Evolutionary conservation across 2,113 vertebrate species (phyloP).

Genomic region (Pyxicephalus adspersus): DNA sequence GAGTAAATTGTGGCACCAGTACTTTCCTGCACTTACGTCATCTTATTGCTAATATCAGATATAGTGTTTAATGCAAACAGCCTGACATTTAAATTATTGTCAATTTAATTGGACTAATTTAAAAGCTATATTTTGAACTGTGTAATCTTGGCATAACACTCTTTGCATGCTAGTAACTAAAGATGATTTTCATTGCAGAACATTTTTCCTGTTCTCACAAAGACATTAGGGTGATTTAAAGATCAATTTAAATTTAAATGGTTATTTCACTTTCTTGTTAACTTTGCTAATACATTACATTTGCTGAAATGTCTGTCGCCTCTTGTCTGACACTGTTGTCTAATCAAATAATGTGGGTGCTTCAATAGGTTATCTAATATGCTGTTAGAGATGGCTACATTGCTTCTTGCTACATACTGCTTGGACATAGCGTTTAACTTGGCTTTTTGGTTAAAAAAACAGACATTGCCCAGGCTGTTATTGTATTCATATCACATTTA

Average conservation of each 20-base stretch:
- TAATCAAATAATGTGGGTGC: constrained; percentile 18
- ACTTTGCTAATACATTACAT: constrained; percentile 35
- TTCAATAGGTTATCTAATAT: constrained; percentile 9
- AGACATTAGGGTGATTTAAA: constrained; percentile 44
- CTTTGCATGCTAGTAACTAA: neutral
- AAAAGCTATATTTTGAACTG: constrained; percentile 40
- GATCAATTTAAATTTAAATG: constrained; percentile 36
- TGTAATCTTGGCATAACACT: constrained; percentile 10
- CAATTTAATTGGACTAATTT: constrained; percentile 40
- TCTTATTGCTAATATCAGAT: neutral
- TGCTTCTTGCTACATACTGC: neutral
- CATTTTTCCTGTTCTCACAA: neutral
- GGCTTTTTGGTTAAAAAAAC: neutral
- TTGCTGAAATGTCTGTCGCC: constrained; percentile 9
- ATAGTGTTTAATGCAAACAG: constrained; percentile 7
- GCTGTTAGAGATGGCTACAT: neutral
- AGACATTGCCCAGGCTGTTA: neutral
- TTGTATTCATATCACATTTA: neutral
- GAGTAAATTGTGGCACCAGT: neutral
- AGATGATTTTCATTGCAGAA: neutral
- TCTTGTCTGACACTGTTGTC: constrained; percentile 14
- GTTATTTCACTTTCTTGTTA: constrained; percentile 10
- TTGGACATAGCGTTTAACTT: neutral
- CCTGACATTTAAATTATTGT: constrained; percentile 17
- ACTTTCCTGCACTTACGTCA: neutral